phyloP scores from a whole-genome alignment of 2,888 invertebrate species.

The Campoplex capitator region DNA sequence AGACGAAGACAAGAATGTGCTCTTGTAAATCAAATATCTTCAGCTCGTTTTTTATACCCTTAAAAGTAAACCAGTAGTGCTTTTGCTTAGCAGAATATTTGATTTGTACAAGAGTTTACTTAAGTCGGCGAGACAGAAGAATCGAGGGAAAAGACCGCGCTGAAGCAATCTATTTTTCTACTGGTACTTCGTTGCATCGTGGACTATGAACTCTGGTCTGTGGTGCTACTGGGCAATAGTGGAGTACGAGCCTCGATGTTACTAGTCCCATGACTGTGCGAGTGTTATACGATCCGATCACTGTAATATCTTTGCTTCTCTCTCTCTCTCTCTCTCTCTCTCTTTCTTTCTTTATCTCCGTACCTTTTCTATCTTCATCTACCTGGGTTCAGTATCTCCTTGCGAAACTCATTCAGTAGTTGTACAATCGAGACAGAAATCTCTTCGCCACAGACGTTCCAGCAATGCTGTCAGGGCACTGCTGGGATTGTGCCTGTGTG shows the following conservation, averaged over 20 bases:
- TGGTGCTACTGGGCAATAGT: constrained; percentile 14
- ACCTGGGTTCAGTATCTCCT: not conserved
- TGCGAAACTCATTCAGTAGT: not conserved
- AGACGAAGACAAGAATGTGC: not conserved
- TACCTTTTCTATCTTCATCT: not conserved
- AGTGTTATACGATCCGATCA: constrained; percentile 6
- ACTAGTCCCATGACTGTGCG: not conserved
- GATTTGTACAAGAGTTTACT: not conserved
- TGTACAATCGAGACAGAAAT: constrained; percentile 9
- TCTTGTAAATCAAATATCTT: not conserved
- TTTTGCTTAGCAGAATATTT: not conserved
- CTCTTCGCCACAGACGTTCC: not conserved
- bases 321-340: not conserved
- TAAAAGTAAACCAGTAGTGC: not conserved
- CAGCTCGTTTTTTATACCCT: not conserved
- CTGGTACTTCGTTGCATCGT: constrained; percentile 17
- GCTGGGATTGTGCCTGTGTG: not conserved
- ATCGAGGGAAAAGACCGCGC: not conserved
- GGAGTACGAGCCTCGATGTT: constrained; percentile 2
- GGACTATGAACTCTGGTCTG: not conserved
- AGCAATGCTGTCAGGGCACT: constrained; percentile 1
- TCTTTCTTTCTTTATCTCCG: not conserved
- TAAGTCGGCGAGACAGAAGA: not conserved
- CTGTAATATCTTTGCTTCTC: constrained; percentile 5
- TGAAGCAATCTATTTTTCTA: constrained; percentile 26